These are phyloP conservation scores for Hypotaenidia okinawae DNA, from an alignment of 2,797 vertebrate genomes.

Conservation along the genomic window DNA sequence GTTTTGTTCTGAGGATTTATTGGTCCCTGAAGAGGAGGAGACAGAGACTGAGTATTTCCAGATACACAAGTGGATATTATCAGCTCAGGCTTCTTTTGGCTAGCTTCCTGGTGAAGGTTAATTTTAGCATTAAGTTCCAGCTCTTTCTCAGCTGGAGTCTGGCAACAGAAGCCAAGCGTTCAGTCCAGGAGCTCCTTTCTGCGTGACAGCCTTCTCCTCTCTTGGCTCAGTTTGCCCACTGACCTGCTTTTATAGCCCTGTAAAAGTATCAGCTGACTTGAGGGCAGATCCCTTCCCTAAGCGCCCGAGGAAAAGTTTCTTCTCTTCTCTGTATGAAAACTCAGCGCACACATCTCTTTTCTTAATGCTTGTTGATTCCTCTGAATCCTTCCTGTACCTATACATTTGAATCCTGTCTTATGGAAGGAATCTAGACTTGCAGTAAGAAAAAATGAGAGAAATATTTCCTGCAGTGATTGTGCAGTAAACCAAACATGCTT, in stretches of 20 bases:
- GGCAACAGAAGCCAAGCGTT: conserved; percentile 65
- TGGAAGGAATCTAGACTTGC: not conserved
- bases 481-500: not conserved
- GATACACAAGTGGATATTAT: conserved; percentile 69
- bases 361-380: not conserved
- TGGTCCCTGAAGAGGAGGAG: conserved; percentile 43
- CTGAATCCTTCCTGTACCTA: not conserved
- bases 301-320: not conserved
- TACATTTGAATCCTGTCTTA: not conserved
- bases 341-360: not conserved
- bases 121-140: conserved; percentile 68
- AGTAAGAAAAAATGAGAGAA: not conserved
- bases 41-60: conserved; percentile 73
- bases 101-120: conserved; percentile 65
- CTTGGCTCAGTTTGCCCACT: conserved; percentile 40
- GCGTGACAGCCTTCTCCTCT: conserved; percentile 57
- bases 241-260: conserved; percentile 62
- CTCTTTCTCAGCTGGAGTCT: conserved; percentile 69
- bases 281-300: conserved; percentile 36
- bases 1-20: conserved; percentile 52
- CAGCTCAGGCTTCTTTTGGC: conserved; percentile 70
- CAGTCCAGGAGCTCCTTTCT: conserved; percentile 56
- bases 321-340: not conserved
- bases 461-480: not conserved
- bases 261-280: conserved; percentile 59